These are phyloP conservation scores for Electrona antarctica DNA, from an alignment of 2,113 vertebrate species.

Conservation along the genomic window DNA sequence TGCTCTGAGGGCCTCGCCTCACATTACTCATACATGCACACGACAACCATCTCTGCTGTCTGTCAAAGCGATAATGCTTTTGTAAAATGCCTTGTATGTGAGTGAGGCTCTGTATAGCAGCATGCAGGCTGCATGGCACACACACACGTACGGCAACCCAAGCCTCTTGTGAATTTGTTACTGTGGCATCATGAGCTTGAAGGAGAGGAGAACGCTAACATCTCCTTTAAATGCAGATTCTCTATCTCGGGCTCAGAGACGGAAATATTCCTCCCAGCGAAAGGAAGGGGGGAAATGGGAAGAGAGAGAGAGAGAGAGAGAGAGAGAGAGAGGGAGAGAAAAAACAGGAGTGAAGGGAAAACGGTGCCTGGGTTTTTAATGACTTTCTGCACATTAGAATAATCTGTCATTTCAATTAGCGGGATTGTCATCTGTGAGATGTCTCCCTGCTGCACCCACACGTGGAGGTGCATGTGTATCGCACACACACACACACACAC, in stretches of 20 bases:
- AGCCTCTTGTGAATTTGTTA: not conserved
- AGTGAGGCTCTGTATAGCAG: too few relatives aligned
- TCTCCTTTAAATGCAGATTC: conserved; percentile 74
- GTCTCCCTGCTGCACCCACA: conserved; percentile 69
- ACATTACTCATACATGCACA: conserved; percentile 24
- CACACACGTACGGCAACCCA: too few relatives aligned
- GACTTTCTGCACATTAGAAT: conserved; percentile 84
- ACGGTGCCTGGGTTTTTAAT: conserved; percentile 78
- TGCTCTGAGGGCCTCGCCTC: not conserved
- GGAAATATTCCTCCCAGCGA: conserved; percentile 61
- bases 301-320: conserved; percentile 37
- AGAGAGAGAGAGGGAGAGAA: conserved; percentile 38
- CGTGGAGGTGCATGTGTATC: conserved; percentile 39
- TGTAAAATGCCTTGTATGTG: too few relatives aligned
- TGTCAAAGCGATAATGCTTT: too few relatives aligned
- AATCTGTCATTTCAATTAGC: conserved; percentile 85
- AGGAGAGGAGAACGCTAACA: conserved; percentile 66
- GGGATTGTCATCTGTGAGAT: conserved; percentile 79
- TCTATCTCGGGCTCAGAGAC: conserved; percentile 65
- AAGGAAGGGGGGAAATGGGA: too few relatives aligned
- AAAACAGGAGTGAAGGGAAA: conserved; percentile 60
- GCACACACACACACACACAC: conserved; percentile 46
- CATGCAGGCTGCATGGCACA: too few relatives aligned
- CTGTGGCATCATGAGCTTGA: conserved; percentile 68
- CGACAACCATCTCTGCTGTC: not conserved